Percentiles rank a stretch among this genome's conserved stretches.
Evolutionary conservation across 2,113 vertebrate genomes (phyloP).

Genomic region (Brachirus orientalis): DNA sequence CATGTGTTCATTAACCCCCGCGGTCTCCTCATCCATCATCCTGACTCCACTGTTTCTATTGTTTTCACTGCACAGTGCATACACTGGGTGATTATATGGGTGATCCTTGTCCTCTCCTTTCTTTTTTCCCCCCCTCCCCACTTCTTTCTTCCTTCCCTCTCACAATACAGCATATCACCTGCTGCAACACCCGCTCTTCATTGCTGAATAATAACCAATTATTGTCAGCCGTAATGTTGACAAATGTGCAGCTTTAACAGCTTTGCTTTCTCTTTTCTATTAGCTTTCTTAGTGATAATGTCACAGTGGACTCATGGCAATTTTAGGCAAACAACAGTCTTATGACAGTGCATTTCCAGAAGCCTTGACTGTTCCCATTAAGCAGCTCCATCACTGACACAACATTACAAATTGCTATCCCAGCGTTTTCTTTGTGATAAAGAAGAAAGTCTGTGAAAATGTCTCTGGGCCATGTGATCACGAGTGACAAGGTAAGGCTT

Average conservation of each 20-base stretch:
- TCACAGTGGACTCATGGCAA: background rate
- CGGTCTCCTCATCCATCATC: conserved; percentile 72
- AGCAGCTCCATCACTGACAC: background rate
- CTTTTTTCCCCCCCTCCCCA: background rate
- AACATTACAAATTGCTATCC: background rate
- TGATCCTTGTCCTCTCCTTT: conserved; percentile 7
- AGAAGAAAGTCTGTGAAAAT: conserved; percentile 2
- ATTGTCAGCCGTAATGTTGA: background rate
- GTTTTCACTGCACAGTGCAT: conserved; percentile 30
- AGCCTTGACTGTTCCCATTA: conserved; percentile 8
- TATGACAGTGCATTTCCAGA: background rate
- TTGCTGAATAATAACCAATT: background rate
- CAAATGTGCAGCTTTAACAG: conserved; percentile 12
- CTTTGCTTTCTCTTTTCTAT: background rate
- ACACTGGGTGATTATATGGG: conserved; percentile 19
- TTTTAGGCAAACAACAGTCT: conserved; percentile 1
- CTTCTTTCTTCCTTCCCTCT: background rate
- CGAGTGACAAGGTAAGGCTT: conserved; percentile 26
- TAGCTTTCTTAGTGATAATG: conserved; percentile 3
- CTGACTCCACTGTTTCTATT: conserved; percentile 50
- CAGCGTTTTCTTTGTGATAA: background rate
- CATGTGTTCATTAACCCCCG: conserved; percentile 71
- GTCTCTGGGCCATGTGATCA: conserved; percentile 15
- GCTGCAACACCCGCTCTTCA: background rate
- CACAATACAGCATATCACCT: background rate